Evolutionary conservation across 2,888 invertebrate species (phyloP).

Genomic region (Mimas tiliae): DNA sequence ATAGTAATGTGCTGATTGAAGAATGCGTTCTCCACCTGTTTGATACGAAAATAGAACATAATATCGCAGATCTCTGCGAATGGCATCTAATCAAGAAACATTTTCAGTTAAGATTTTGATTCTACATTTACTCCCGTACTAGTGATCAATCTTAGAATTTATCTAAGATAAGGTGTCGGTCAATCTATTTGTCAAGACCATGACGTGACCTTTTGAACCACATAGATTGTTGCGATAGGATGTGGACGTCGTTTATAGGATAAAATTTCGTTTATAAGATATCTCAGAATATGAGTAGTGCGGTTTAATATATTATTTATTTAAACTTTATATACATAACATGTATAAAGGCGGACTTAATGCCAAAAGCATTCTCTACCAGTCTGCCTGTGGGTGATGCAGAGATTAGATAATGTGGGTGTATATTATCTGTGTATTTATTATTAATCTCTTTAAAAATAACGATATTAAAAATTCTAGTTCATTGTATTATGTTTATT

Average conservation of each 20-base stretch:
- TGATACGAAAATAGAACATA: conserved; percentile 8
- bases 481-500: no score
- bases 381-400: no score
- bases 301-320: neutral
- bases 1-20: conserved; percentile 8
- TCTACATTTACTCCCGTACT: conserved; percentile 1
- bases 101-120: conserved; percentile 14
- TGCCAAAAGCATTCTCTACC: no score
- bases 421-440: no score
- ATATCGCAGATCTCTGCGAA: conserved; percentile 21
- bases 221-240: conserved; percentile 21
- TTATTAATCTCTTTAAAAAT: neutral
- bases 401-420: no score
- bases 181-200: conserved; percentile 21
- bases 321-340: no score
- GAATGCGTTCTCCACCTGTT: conserved; percentile 19
- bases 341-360: no score
- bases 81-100: conserved; percentile 3
- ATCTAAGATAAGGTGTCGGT: conserved; percentile 20
- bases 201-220: conserved; percentile 21
- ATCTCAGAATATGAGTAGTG: neutral
- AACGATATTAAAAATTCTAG: neutral
- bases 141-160: conserved; percentile 13
- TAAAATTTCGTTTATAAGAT: neutral
- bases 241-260: conserved; percentile 2